Evolutionary conservation across 2,888 invertebrate genomes (phyloP).

Genomic region (Cantharis lateralis): DNA sequence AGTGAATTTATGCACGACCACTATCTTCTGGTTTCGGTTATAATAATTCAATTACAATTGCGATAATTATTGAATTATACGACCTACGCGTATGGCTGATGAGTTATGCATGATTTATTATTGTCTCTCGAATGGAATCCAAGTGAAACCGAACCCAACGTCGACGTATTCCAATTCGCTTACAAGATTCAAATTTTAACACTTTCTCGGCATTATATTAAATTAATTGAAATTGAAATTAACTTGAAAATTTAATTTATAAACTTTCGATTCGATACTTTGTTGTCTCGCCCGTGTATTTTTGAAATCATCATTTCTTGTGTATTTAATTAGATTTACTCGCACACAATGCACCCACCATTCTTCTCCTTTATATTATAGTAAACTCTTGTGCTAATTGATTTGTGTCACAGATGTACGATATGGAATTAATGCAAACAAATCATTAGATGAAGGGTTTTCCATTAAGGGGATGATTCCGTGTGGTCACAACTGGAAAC

Average conservation of each 20-base stretch:
- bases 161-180: not conserved
- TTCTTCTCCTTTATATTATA: not conserved
- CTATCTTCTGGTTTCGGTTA: conserved; percentile 13
- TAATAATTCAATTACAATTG: conserved; percentile 19
- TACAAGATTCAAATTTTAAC: not conserved
- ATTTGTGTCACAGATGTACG: not conserved
- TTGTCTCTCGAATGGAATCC: not conserved
- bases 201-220: not conserved
- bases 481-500: not conserved
- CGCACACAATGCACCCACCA: not conserved
- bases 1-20: conserved; percentile 7
- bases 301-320: not conserved
- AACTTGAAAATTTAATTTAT: not conserved
- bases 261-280: not conserved
- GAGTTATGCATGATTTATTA: not conserved
- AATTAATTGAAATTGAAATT: not conserved
- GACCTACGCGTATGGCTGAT: conserved; percentile 5
- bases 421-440: not conserved
- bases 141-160: not conserved
- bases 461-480: not conserved
- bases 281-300: not conserved
- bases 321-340: not conserved
- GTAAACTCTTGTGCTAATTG: not conserved
- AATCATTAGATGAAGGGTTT: not conserved
- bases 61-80: conserved; percentile 21